Base-by-base conservation (phyloP, 2,113 vertebrate genomes). In the Hepsetus odoe region DNA sequence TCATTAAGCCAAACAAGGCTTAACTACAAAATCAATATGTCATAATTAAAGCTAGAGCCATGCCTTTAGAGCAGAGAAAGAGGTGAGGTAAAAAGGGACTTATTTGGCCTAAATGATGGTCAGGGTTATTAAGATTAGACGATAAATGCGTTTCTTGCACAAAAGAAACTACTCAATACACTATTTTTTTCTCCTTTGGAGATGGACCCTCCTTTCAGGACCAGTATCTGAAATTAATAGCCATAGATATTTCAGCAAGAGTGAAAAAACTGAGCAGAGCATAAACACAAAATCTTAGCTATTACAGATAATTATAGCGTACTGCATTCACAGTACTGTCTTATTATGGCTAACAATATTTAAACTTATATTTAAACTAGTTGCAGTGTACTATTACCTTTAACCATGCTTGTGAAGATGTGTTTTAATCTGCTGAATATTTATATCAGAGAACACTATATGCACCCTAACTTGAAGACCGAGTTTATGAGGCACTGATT, bases 1-100 rank as follows among this genome's bases (percentile, higher is more conserved):
- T 94, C 96, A 96, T 95, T 96, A 93, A 92, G 91, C 90, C 93
- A 95, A 96, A 96, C 93, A 94, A 93, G 92, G 92, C 91, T 94
- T 94, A 94, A 94, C 91, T 90, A 93, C 92, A 91, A 93, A 94
- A 96, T 97, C 95, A 93, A 96, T 96, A 92, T 79, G 90, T 93
- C 91, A 91, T 94, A 94, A 95, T 96, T 95, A 96, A 96, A 95
- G 87, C 84, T 86, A 86, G 88, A 87, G 78, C 86, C 86, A 74
- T 90, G 84, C 80, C 79, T 74, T 91, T 89, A 89, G 76, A 86
- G 86, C 87, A 83, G 77, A 88, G 79, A 86, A 82, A 85, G 69
- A 83, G 70, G 80, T 51, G 72, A 64, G 69, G 72, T 74, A 74
- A 87, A n/a, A 90, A 89, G 85, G 82, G 89, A 90, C 90, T 92